Base-by-base conservation (phyloP, 2,797 vertebrate species). In the Hephaestus fuliginosus region DNA sequence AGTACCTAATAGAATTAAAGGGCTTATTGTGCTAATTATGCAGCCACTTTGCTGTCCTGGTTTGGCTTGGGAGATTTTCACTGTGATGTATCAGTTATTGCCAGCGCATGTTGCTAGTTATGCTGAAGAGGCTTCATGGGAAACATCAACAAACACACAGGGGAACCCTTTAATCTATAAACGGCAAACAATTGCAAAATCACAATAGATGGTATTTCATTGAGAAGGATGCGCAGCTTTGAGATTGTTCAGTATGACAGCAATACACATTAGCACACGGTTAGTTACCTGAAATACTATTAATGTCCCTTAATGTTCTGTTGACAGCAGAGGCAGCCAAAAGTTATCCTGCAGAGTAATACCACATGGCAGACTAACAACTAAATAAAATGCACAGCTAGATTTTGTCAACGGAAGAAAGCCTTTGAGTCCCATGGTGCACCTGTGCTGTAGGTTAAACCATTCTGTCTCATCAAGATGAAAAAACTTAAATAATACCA, bases 11-110 rank as follows among this genome's bases (percentile, higher is more conserved):
- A 57, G 77, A 88, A 89, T 88, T 86, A 88, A 8, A 39, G 76
- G 70, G 69, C 82, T 76, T 89, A 83, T 63, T 86, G 83, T 91
- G 81, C 87, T 91, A 91, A 91, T 92, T 88, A 93, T 77, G 61
- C 69, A 70, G 81, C 80, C 66, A 78, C 77, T 87, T 77, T 58
- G 43, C 69, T 22, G 11, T 81, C 78, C 60, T 44, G 68, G 78
- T 82, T 81, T 46, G 80, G 80, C 86, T 83, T 75, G 10, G 64
- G 66, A 82, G 81, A 78, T 46, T 82, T 80, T 73, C 64, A 64
- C 0, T 51, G 61, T 46, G 53, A 43, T 77, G 48, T 14, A 64
- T 68, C 67, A 69, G 39, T 74, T 88, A 80, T 61, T 84, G 69
- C 39, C 49, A 41, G 71, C 20, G 63, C 48, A 51, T 67, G 57